These are phyloP conservation scores for Ameiurus melas DNA, from an alignment of 2,113 vertebrate genomes.

Conservation along the genomic window DNA sequence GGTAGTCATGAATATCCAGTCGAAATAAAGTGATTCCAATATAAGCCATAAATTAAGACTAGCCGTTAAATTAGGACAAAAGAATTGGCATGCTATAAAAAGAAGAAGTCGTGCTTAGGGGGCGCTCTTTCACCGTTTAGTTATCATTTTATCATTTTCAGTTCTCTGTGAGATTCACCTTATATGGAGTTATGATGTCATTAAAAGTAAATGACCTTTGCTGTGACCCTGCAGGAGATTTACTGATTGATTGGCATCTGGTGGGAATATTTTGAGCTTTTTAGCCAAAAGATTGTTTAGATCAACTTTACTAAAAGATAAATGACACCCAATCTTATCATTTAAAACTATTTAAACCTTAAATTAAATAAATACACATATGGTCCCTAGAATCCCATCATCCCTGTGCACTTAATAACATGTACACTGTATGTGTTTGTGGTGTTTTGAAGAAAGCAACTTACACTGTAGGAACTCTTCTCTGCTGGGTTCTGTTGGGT, in stretches of 20 bases:
- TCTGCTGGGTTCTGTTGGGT: constrained; percentile 14
- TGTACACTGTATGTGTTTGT: neutral
- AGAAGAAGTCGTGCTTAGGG: neutral
- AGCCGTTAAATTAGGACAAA: neutral
- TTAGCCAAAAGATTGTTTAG: neutral
- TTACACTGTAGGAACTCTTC: constrained; percentile 26
- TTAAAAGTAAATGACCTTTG: neutral
- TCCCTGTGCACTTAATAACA: neutral
- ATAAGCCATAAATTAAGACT: neutral
- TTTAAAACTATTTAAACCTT: neutral
- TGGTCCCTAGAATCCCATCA: neutral
- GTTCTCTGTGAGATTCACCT: neutral
- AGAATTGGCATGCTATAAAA: neutral
- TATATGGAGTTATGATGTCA: neutral
- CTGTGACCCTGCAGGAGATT: neutral
- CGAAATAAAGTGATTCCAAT: neutral
- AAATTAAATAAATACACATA: neutral
- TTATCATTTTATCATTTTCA: neutral
- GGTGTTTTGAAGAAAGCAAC: neutral
- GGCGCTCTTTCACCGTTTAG: neutral
- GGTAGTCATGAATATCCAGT: neutral
- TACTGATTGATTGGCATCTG: neutral
- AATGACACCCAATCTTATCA: neutral
- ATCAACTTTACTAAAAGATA: neutral
- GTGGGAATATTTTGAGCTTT: neutral